Evolutionary conservation across 1,140 invertebrate genomes (phyloP).

Genomic region (Aphelenchoides fujianensis): DNA sequence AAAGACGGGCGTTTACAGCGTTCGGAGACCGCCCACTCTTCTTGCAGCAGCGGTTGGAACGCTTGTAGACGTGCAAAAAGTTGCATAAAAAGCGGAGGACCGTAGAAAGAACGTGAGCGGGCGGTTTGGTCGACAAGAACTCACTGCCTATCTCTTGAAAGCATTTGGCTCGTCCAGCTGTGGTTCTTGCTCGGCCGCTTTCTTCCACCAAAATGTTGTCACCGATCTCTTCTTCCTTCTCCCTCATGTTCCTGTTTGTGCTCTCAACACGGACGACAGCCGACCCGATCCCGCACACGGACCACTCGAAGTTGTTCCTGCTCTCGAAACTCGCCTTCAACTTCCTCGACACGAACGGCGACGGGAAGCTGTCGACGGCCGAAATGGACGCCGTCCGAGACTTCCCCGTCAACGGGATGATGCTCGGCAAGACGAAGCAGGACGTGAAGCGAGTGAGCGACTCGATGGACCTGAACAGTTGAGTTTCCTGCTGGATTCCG

Average conservation of each 20-base stretch:
- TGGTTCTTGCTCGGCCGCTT: too few relatives aligned
- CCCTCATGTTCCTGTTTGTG: not conserved
- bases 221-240: too few relatives aligned
- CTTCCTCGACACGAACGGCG: constrained; percentile 16
- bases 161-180: not conserved
- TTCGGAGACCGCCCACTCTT: too few relatives aligned
- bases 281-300: not conserved
- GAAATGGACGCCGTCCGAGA: constrained; percentile 6
- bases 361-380: not conserved
- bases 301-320: not conserved
- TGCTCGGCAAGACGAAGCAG: not conserved
- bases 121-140: too few relatives aligned
- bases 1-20: too few relatives aligned
- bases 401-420: constrained; percentile 13
- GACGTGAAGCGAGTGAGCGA: not conserved
- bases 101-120: too few relatives aligned
- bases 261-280: not conserved
- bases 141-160: not conserved
- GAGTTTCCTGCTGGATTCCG: constrained; percentile 14
- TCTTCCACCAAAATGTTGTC: too few relatives aligned
- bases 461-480: constrained; percentile 19
- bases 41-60: constrained; percentile 27
- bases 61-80: constrained; percentile 5
- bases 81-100: too few relatives aligned
- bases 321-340: constrained; percentile 16